These are phyloP conservation scores for Gracilinanus agilis DNA, from an alignment of 2,113 vertebrate species.

Conservation along the genomic window DNA sequence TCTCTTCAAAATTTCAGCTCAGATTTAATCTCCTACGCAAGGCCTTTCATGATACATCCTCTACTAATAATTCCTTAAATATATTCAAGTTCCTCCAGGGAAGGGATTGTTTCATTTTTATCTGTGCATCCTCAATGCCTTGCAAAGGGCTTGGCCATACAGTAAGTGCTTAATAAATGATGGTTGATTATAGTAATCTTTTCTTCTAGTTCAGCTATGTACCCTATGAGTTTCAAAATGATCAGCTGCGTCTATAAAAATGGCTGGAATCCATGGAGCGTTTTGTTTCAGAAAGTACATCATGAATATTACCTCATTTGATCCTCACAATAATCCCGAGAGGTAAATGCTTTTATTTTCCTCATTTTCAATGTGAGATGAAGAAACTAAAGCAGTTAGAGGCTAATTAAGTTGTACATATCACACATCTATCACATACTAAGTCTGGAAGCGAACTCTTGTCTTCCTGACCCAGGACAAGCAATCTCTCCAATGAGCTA, in stretches of 20 bases:
- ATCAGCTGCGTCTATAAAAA: not conserved
- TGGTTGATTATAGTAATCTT: not conserved
- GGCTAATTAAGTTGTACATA: not conserved
- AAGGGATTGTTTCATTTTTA: not conserved
- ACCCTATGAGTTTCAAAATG: not conserved
- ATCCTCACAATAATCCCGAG: not conserved
- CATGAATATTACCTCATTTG: not conserved
- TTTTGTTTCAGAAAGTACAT: not conserved
- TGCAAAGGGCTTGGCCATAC: not conserved
- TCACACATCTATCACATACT: not conserved
- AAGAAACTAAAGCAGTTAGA: not conserved
- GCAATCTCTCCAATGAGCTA: not conserved
- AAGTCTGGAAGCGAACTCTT: not conserved
- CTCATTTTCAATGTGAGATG: not conserved
- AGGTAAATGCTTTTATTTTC: not conserved
- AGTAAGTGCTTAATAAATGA: not conserved
- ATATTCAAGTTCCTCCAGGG: not conserved
- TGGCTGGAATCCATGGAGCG: not conserved
- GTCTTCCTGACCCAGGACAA: not conserved
- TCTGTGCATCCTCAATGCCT: not conserved
- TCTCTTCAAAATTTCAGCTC: not conserved
- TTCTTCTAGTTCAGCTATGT: not conserved
- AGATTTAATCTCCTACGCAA: not conserved
- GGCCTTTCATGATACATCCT: not conserved
- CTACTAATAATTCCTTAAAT: not conserved